These are phyloP conservation scores for Adelognathus sp. DNA, from an alignment of 2,888 invertebrate genomes.

Conservation along the genomic window DNA sequence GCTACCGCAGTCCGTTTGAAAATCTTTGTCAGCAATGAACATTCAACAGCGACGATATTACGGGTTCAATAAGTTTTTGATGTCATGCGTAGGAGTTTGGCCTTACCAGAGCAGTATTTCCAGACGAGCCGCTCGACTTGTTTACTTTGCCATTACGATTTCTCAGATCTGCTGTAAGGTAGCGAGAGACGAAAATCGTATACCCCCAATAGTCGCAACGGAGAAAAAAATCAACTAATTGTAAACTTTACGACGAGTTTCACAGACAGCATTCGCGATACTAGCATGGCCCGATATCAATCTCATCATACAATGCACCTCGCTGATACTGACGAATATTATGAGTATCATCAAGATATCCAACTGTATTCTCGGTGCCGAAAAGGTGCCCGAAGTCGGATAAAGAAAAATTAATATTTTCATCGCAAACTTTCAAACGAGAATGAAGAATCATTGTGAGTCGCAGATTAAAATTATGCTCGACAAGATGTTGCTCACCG, in stretches of 20 bases:
- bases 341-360: conserved; percentile 10
- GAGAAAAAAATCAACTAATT: not conserved
- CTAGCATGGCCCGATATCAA: conserved; percentile 8
- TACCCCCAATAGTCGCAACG: not conserved
- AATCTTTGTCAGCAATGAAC: conserved; percentile 3
- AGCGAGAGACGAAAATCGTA: not conserved
- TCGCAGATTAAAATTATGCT: conserved; percentile 36
- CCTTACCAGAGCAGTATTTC: conserved; percentile 20
- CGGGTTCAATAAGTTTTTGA: not conserved
- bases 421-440: not conserved
- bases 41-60: not conserved
- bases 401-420: not conserved
- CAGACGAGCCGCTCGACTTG: not conserved
- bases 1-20: not conserved
- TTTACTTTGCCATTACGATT: not conserved
- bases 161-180: conserved; percentile 29
- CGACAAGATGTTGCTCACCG: conserved; percentile 1
- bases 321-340: conserved; percentile 6
- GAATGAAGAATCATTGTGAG: not conserved
- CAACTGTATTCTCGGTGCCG: conserved; percentile 13
- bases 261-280: conserved; percentile 17
- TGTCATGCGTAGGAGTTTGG: conserved; percentile 12
- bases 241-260: not conserved
- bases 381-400: conserved; percentile 5
- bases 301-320: not conserved